Evolutionary conservation across 2,888 invertebrate genomes (phyloP), one percentile per base, ranked within the genome.

Genomic region (Marasmarcha lunaedactyla): DNA sequence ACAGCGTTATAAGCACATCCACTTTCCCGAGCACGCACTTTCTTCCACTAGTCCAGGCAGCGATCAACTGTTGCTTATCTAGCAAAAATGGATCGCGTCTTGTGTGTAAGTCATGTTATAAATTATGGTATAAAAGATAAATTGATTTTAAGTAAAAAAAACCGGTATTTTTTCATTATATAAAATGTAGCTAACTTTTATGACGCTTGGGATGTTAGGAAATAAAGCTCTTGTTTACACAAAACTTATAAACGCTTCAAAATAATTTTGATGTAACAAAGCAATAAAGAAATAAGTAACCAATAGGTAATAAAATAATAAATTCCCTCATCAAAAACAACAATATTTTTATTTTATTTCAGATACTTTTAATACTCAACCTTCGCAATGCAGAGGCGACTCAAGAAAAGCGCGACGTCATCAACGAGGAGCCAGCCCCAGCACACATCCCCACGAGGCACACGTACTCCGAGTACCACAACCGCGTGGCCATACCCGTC

Each of bases 401-500:
- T 2, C 61, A 55, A 39, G 46, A 41, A 25, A 66, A 66, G 40
- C 48, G 64, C 14, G 53, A 58, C 2, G 45, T 49, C 11, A 38
- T 42, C 36, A 9, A 33, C 2, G 12, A 26, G 7, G 15, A 33
- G 2, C 7, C 37, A 15, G 14, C 12, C 2, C 13, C 12, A 13
- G 34, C 34, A 2, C 46, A 52, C 11, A 52, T 74, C 13, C 81
- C 78, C 1, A 59, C 63, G 1, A 66, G 65, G 3, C 83, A 84
- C 50, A 68, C 72, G 0, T 60, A 70, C 44, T 63, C 79, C 0
- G 85, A 86, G 39, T 63, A 71, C 27, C 71, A 83, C 47, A 81
- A 86, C 42, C 69, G 68, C 13, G 83, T 87, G 2, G 71, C 84
- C 1, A 71, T 87, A 33, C 83, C 86, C 1, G 74, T 86, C 1